These are phyloP conservation scores for Knipowitschia caucasica DNA, from an alignment of 2,797 vertebrate genomes.

Conservation along the genomic window DNA sequence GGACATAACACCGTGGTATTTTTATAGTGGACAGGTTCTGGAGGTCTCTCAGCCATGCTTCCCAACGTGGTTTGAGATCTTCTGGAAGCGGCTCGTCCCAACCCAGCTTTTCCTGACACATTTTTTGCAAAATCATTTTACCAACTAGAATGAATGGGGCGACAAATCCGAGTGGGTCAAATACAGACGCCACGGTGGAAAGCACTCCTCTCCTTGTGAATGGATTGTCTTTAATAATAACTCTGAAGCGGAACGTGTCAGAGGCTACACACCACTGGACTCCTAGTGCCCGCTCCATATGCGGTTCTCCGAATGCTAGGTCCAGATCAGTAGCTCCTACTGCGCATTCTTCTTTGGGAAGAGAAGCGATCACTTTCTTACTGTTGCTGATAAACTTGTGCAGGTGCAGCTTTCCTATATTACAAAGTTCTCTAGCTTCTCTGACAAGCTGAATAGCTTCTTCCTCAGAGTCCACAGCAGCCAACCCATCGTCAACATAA, in stretches of 20 bases:
- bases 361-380: not conserved
- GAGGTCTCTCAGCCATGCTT: not conserved
- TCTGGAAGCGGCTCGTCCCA: not conserved
- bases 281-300: not conserved
- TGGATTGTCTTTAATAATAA: not conserved
- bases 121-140: slow-evolving; percentile 10
- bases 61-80: not conserved
- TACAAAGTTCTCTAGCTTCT: slow-evolving; percentile 8
- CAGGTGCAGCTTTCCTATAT: not conserved
- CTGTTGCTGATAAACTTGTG: slow-evolving; percentile 9
- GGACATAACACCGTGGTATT: not conserved
- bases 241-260: slow-evolving; percentile 18
- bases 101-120: slow-evolving; percentile 13
- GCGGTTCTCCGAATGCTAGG: not conserved
- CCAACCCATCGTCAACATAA: not conserved
- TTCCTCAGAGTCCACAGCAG: not conserved
- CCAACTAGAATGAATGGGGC: slow-evolving; percentile 2
- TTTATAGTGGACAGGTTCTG: not conserved
- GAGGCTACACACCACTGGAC: slow-evolving; percentile 7
- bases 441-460: not conserved
- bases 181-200: slow-evolving; percentile 13
- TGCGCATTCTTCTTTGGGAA: slow-evolving; percentile 5
- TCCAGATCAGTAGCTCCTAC: not conserved
- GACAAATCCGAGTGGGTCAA: slow-evolving; percentile 16
- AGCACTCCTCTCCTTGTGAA: slow-evolving; percentile 14